Evolutionary conservation across 2,113 vertebrate genomes (phyloP).

Genomic region (Amphilophus citrinellus): DNA sequence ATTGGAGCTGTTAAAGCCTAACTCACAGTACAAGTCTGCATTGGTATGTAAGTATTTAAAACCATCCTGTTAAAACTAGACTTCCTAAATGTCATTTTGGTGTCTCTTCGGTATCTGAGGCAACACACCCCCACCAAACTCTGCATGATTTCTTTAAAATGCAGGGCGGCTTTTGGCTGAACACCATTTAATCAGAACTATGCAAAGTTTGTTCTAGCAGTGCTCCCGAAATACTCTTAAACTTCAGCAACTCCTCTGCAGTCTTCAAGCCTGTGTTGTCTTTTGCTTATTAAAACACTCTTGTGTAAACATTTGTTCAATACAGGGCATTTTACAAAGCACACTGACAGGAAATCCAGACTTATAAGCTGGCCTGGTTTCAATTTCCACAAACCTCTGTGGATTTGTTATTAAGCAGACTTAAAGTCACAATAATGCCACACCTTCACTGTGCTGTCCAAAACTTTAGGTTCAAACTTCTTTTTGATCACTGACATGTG

Average conservation of each 20-base stretch:
- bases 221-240: conserved; percentile 40
- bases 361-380: conserved; percentile 10
- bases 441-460: neutral
- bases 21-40: neutral
- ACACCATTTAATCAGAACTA: conserved; percentile 33
- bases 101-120: conserved; percentile 24
- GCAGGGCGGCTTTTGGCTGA: conserved; percentile 26
- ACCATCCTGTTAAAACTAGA: conserved; percentile 9
- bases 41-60: neutral
- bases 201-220: conserved; percentile 18
- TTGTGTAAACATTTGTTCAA: conserved; percentile 21
- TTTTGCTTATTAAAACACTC: conserved; percentile 8
- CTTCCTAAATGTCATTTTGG: neutral
- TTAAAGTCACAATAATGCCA: conserved; percentile 1
- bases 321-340: neutral
- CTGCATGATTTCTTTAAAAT: neutral
- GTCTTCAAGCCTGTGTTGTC: conserved; percentile 18
- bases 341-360: neutral
- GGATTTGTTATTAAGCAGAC: conserved; percentile 1
- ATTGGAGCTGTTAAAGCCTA: neutral
- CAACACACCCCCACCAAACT: neutral
- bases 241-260: conserved; percentile 39
- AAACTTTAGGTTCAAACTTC: neutral
- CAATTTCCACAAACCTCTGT: neutral
- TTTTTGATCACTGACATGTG: neutral